Evolutionary conservation across 2,113 vertebrate species (phyloP).

Genomic region (Zosterops japonicus): DNA sequence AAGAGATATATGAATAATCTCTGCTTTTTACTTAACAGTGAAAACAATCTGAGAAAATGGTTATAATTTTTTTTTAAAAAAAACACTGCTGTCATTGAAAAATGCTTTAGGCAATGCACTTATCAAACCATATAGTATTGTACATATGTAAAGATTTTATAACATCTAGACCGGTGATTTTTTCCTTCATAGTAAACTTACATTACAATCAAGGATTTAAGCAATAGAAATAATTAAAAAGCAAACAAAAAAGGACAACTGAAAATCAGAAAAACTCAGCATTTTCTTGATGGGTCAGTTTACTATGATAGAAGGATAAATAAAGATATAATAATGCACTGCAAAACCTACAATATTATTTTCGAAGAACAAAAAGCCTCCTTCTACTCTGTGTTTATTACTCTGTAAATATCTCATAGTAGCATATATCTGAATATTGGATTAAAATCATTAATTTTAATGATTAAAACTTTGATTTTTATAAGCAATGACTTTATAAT

Average conservation of each 20-base stretch:
- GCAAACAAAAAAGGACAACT: not conserved
- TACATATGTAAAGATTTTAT: not conserved
- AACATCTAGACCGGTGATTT: not conserved
- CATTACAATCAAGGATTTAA: not conserved
- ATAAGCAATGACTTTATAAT: not conserved
- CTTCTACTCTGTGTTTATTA: not conserved
- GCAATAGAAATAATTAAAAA: not conserved
- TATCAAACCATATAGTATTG: not conserved
- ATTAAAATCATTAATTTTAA: not conserved
- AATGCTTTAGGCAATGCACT: not conserved
- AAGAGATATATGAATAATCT: not conserved
- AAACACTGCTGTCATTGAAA: not conserved
- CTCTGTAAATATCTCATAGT: not conserved
- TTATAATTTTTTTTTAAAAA: not conserved
- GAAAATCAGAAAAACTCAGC: not conserved
- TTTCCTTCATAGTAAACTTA: not conserved
- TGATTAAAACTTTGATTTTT: not conserved
- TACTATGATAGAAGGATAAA: not conserved
- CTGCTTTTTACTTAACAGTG: not conserved
- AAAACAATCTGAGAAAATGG: not conserved
- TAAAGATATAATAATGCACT: not conserved
- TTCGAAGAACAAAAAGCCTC: not conserved
- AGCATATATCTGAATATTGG: not conserved
- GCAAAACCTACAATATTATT: not conserved
- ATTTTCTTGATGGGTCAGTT: not conserved